A percentile compares a stretch with the other conserved stretches of the same genome.
Conservation (phyloP, 2,113 vertebrate genomes). For the Trogon surrucura region DNA sequence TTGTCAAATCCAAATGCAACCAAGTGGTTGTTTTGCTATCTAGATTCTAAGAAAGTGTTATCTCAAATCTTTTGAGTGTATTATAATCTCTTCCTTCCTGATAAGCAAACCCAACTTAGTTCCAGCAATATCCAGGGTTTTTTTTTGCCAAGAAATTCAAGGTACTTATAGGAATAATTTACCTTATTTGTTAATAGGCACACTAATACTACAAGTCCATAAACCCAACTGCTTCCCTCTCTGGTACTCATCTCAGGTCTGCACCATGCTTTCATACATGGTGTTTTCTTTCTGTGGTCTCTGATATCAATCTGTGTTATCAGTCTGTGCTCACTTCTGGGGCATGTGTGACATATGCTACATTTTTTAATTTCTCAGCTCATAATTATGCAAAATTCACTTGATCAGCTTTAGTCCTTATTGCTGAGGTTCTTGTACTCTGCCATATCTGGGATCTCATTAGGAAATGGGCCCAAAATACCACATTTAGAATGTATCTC, state of each 20-base stretch:
- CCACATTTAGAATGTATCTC: not conserved
- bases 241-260: not conserved
- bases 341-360: not conserved
- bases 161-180: not conserved
- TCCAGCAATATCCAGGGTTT: not conserved
- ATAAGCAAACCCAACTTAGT: not conserved
- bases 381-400: not conserved
- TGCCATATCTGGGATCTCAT: not conserved
- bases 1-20: not conserved
- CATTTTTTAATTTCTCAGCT: not conserved
- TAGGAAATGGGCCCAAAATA: not conserved
- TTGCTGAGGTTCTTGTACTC: not conserved
- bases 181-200: not conserved
- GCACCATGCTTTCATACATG: not conserved
- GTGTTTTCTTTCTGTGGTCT: not conserved
- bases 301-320: not conserved
- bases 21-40: not conserved
- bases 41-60: not conserved
- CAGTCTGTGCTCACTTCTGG: not conserved
- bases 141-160: not conserved
- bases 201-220: not conserved
- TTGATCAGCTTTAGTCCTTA: not conserved
- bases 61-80: not conserved
- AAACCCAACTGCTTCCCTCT: not conserved
- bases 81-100: not conserved